A percentile compares a stretch with the other conserved stretches of the same genome.
phyloP scores from a whole-genome alignment of 2,797 vertebrate genomes.

The Artibeus lituratus region DNA sequence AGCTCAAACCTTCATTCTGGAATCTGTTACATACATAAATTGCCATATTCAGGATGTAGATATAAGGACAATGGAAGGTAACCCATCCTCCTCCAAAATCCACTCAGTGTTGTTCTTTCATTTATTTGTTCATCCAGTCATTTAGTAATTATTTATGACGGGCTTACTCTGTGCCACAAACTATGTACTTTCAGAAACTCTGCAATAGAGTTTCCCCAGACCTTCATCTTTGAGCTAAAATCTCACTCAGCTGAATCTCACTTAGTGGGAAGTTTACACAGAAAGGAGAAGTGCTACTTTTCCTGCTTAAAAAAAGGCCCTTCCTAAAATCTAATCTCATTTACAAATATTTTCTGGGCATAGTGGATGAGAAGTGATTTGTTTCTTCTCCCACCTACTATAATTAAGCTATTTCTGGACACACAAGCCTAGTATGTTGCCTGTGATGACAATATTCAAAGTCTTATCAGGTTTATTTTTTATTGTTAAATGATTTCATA shows the following conservation, averaged over 20 bases:
- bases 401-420: background rate
- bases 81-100: background rate
- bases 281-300: background rate
- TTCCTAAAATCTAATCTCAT: background rate
- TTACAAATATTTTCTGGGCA: background rate
- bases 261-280: background rate
- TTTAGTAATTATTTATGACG: background rate
- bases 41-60: background rate
- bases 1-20: background rate
- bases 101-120: background rate
- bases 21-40: background rate
- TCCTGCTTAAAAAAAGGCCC: background rate
- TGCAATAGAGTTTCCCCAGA: background rate
- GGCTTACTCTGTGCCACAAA: background rate
- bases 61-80: background rate
- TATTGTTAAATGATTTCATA: background rate
- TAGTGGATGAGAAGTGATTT: background rate
- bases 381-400: background rate
- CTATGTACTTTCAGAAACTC: background rate
- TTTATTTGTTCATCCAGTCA: background rate
- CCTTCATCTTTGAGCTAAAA: background rate
- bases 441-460: background rate
- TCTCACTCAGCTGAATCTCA: background rate
- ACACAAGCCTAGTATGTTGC: background rate
- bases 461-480: background rate